Evolutionary conservation across 2,888 invertebrate genomes (phyloP).

Genomic region (Lysandra coridon): DNA sequence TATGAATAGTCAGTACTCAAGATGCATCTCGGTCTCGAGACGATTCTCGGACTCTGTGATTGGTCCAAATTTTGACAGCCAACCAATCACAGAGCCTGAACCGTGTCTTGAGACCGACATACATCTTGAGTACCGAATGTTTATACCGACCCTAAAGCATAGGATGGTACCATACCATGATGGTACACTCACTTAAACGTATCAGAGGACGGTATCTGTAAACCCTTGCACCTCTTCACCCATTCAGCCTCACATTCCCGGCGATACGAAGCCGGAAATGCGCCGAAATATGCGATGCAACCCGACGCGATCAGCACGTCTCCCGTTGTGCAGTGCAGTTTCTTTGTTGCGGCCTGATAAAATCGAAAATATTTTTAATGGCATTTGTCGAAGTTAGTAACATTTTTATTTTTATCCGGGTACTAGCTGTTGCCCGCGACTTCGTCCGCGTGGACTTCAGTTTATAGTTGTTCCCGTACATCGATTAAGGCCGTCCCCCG

Average conservation of each 20-base stretch:
- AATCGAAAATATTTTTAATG: background rate
- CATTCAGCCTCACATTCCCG: slow-evolving; percentile 84
- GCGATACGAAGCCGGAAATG: slow-evolving; percentile 89
- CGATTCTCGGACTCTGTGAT: too few species aligned
- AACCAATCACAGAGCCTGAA: too few species aligned
- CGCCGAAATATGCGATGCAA: slow-evolving; percentile 94
- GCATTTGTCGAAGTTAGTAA: background rate
- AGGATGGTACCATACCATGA: background rate
- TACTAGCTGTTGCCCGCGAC: too few species aligned
- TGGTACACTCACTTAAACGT: slow-evolving; percentile 79
- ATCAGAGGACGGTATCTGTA: slow-evolving; percentile 86
- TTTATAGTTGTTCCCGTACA: too few species aligned
- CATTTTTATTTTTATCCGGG: background rate
- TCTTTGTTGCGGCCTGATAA: slow-evolving; percentile 81
- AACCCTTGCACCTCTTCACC: slow-evolving; percentile 83
- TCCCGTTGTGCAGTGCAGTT: slow-evolving; percentile 88
- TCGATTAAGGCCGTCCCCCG: too few species aligned
- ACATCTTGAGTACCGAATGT: too few species aligned
- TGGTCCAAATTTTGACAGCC: too few species aligned
- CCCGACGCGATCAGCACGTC: slow-evolving; percentile 93
- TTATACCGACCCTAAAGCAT: background rate
- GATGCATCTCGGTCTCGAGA: too few species aligned
- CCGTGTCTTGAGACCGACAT: too few species aligned
- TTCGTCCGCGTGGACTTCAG: too few species aligned
- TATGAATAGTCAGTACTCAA: too few species aligned